A percentile compares a stretch with the other conserved stretches of the same genome.
phyloP scores from a whole-genome alignment of 37 sponge, comb jelly and placozoan species.

The Sycon ciliatum region DNA sequence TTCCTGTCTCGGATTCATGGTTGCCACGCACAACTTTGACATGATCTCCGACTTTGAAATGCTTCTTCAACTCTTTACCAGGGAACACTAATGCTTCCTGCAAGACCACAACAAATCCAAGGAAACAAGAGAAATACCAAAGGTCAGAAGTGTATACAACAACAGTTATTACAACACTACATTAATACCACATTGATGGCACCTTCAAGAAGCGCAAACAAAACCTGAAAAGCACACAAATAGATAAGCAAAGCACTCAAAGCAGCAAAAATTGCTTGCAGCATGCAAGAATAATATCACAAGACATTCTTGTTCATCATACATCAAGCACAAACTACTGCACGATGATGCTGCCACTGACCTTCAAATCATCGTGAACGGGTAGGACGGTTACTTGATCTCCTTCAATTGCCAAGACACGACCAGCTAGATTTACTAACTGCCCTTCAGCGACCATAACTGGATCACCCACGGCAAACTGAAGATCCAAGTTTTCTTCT shows the following conservation, averaged over 20 bases:
- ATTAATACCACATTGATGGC: too few species aligned
- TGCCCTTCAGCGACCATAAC: slow-evolving; percentile 92
- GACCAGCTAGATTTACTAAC: slow-evolving; percentile 76
- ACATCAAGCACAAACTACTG: background rate
- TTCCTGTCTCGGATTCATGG: slow-evolving; percentile 86
- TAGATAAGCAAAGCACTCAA: too few species aligned
- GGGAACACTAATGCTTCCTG: slow-evolving; percentile 80
- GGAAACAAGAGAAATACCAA: background rate
- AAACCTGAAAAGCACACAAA: too few species aligned
- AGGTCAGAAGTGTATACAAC: background rate
- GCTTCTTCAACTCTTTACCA: slow-evolving; percentile 60
- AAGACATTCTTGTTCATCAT: too few species aligned
- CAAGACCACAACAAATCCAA: background rate
- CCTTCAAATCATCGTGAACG: slow-evolving; percentile 81
- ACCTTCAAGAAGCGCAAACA: too few species aligned
- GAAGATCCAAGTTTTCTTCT: background rate
- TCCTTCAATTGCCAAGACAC: slow-evolving; percentile 66
- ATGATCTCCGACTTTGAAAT: slow-evolving; percentile 87
- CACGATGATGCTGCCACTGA: slow-evolving; percentile 9
- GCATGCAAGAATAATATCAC: too few species aligned
- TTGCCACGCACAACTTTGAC: slow-evolving; percentile 86
- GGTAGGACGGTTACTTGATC: slow-evolving; percentile 73
- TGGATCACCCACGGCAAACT: slow-evolving; percentile 71
- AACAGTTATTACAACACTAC: background rate
- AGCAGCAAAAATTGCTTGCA: too few species aligned